Evolutionary conservation across 2,888 invertebrate genomes (phyloP).

Genomic region (Tetanocera ferruginea): DNA sequence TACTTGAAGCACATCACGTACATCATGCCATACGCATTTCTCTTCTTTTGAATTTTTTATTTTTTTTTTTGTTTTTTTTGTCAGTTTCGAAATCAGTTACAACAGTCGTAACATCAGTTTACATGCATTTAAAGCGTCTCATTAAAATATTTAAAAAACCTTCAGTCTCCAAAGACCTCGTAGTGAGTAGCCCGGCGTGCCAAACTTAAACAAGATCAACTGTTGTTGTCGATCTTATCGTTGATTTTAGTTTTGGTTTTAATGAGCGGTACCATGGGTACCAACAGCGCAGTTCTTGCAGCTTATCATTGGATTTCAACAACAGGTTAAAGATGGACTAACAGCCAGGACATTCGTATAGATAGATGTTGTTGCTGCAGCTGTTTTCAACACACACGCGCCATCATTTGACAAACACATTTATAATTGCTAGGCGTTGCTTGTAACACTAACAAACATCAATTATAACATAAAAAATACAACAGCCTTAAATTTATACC

Average conservation of each 20-base stretch:
- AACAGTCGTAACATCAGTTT: conserved; percentile 14
- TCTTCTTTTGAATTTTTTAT: background rate
- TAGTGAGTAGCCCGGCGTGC: background rate
- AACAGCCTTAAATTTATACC: background rate
- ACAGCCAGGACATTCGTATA: background rate
- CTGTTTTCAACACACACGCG: conserved; percentile 14
- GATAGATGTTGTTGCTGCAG: conserved; percentile 4
- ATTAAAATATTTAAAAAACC: conserved; percentile 23
- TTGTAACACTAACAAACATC: conserved; percentile 23
- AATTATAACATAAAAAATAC: conserved; percentile 1
- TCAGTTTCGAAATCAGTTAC: conserved; percentile 1
- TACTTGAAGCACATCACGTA: conserved; percentile 21
- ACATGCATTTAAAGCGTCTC: background rate
- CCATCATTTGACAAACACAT: conserved; percentile 30
- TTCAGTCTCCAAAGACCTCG: background rate
- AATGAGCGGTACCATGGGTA: background rate
- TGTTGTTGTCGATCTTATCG: background rate
- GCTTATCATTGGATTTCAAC: too few relatives aligned
- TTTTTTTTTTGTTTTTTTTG: background rate
- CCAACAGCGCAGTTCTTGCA: too few relatives aligned
- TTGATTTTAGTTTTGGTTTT: background rate
- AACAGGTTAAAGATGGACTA: background rate
- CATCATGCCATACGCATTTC: conserved; percentile 6
- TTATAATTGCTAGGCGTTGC: background rate
- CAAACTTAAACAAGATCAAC: background rate